phyloP scores from a whole-genome alignment of 2,888 invertebrate genomes.

The Pinctada fucata region DNA sequence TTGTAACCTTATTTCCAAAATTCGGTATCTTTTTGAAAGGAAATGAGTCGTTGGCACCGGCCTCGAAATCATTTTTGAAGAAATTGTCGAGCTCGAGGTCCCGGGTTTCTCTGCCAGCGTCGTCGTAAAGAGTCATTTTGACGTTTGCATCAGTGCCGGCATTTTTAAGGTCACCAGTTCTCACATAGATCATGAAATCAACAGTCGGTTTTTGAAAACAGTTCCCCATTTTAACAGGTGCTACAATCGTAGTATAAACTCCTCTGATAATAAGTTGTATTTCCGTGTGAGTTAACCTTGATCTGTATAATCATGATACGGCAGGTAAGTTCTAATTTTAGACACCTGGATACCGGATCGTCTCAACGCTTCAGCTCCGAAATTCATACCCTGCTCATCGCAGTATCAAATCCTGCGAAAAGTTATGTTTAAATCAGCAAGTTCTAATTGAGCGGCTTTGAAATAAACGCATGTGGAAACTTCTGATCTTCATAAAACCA shows the following conservation, averaged over 20 bases:
- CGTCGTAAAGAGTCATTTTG: conserved; percentile 74
- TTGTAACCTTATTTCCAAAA: conserved; percentile 53
- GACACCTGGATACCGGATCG: too few relatives aligned
- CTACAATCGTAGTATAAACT: not conserved
- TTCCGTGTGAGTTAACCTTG: not conserved
- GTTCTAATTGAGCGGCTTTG: too few relatives aligned
- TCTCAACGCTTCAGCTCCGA: too few relatives aligned
- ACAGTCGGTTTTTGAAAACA: conserved; percentile 24
- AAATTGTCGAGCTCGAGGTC: conserved; percentile 73
- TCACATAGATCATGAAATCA: conserved; percentile 70
- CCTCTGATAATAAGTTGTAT: not conserved
- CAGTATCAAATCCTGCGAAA: too few relatives aligned
- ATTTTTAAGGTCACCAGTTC: conserved; percentile 76
- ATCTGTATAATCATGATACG: too few relatives aligned
- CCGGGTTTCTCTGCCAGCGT: conserved; percentile 65
- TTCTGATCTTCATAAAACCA: too few relatives aligned
- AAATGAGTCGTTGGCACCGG: conserved; percentile 74
- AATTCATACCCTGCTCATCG: too few relatives aligned
- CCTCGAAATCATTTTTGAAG: conserved; percentile 73
- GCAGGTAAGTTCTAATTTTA: too few relatives aligned
- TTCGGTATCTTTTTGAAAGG: conserved; percentile 51
- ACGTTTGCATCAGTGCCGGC: conserved; percentile 77
- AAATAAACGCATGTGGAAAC: too few relatives aligned
- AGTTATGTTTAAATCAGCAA: too few relatives aligned
- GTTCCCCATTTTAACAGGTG: conserved; percentile 17